These are phyloP conservation scores for Xenopus borealis DNA, from an alignment of 2,113 vertebrate genomes.

Conservation along the genomic window DNA sequence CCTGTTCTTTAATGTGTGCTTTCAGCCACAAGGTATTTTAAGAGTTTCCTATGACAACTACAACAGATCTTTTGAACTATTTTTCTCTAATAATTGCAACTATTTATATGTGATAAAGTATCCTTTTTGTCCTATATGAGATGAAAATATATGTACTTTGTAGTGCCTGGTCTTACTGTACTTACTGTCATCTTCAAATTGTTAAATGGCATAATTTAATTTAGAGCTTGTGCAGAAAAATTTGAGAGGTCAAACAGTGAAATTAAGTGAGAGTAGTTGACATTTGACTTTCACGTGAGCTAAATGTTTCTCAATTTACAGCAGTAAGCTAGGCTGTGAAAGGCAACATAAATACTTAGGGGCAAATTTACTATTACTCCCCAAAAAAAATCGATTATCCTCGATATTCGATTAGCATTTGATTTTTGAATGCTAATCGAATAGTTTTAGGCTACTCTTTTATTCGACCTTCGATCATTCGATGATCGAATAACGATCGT, in stretches of 20 bases:
- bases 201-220: slow-evolving; percentile 61
- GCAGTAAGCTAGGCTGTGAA: slow-evolving; percentile 45
- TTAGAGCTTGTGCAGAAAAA: slow-evolving; percentile 56
- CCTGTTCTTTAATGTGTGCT: no score
- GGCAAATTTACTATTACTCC: no score
- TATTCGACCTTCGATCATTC: no score
- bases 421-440: no score
- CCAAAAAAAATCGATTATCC: no score
- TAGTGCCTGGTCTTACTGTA: slow-evolving; percentile 59
- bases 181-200: slow-evolving; percentile 58
- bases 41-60: slow-evolving; percentile 73
- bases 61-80: slow-evolving; percentile 78
- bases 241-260: slow-evolving; percentile 56
- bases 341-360: slow-evolving; percentile 33
- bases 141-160: slow-evolving; percentile 59
- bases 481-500: no score
- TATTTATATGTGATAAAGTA: slow-evolving; percentile 74
- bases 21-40: slow-evolving; percentile 67
- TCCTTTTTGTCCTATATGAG: slow-evolving; percentile 67
- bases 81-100: slow-evolving; percentile 81
- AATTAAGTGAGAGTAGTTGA: slow-evolving; percentile 55
- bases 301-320: slow-evolving; percentile 50
- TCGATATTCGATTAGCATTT: no score
- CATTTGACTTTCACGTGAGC: slow-evolving; percentile 27
- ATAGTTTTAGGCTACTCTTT: no score